A percentile compares a stretch with the other conserved stretches of the same genome.
Conservation (phyloP, 2,888 invertebrate genomes). For the Synanthedon tipuliformis region DNA sequence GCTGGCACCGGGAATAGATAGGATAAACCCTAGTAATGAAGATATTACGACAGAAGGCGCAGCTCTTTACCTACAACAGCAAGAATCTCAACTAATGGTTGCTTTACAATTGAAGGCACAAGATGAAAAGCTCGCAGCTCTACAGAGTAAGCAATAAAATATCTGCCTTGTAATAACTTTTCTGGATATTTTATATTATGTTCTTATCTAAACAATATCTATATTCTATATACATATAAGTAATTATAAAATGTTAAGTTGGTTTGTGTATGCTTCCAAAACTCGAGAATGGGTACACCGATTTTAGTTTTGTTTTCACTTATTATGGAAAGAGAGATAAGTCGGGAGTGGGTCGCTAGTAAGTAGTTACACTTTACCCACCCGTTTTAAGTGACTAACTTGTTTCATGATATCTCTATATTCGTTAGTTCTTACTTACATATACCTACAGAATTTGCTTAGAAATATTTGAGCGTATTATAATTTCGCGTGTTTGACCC, state of each 20-base stretch:
- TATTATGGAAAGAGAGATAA: no score
- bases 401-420: background rate
- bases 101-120: conserved; percentile 74
- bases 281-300: no score
- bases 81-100: conserved; percentile 72
- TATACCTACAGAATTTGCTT: no score
- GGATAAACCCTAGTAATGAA: conserved; percentile 31
- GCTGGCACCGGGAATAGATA: conserved; percentile 8
- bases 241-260: background rate
- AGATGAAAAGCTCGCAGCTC: conserved; percentile 69
- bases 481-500: no score
- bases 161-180: background rate
- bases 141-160: conserved; percentile 50
- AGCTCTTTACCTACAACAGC: conserved; percentile 69
- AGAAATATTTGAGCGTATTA: no score
- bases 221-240: background rate
- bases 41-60: conserved; percentile 67
- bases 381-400: background rate
- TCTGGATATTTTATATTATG: no score
- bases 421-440: no score
- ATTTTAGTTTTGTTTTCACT: no score
- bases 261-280: no score
- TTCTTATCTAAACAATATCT: background rate
- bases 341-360: no score
- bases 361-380: no score